Conservation (phyloP, 2,888 invertebrate genomes). For the Idaea aversata region DNA sequence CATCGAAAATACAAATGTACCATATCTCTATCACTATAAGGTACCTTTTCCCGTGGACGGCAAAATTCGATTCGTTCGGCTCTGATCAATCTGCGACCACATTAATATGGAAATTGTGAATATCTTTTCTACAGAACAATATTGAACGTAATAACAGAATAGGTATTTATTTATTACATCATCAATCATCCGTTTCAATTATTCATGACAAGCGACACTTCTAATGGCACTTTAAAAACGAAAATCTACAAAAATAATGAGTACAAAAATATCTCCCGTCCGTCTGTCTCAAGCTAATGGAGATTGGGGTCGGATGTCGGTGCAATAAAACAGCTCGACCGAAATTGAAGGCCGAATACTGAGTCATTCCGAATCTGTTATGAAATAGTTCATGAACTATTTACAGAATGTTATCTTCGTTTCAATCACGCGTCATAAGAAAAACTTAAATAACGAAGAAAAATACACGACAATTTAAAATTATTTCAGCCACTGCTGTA, state of each 20-base stretch:
- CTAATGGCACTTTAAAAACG: conserved; percentile 8
- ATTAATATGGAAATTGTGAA: too few relatives aligned
- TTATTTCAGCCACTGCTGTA: too few relatives aligned
- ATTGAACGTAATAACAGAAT: not conserved
- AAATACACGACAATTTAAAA: too few relatives aligned
- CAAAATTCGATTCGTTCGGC: too few relatives aligned
- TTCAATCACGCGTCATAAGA: not conserved
- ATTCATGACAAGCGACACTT: conserved; percentile 7
- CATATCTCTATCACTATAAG: too few relatives aligned
- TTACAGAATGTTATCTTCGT: not conserved
- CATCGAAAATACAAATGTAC: too few relatives aligned
- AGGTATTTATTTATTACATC: not conserved
- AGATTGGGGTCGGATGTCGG: conserved; percentile 30
- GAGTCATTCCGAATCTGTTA: not conserved
- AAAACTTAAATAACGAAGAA: not conserved
- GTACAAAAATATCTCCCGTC: conserved; percentile 5
- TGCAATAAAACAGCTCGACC: conserved; percentile 22
- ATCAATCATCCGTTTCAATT: not conserved
- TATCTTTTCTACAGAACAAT: not conserved
- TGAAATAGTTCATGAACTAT: not conserved
- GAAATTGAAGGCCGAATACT: conserved; percentile 2
- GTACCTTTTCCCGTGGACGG: too few relatives aligned
- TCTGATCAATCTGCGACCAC: too few relatives aligned
- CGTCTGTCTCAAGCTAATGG: conserved; percentile 13
- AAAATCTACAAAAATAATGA: conserved; percentile 12